A percentile compares a stretch with the other conserved stretches of the same genome.
These are phyloP conservation scores for Tanypteryx hageni DNA, from an alignment of 2,888 invertebrate genomes.

Conservation along the genomic window DNA sequence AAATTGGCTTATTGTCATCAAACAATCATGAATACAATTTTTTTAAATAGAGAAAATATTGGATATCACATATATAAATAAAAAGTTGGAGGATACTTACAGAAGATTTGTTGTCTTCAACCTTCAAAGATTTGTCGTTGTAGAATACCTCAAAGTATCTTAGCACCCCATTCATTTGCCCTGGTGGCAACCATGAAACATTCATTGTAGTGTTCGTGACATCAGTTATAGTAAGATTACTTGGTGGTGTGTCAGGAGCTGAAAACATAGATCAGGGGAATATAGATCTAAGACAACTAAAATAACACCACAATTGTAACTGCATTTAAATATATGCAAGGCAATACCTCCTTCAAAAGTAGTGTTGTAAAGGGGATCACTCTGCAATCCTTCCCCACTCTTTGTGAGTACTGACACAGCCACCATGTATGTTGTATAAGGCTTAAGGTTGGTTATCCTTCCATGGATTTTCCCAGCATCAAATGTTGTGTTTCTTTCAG, in stretches of 20 bases:
- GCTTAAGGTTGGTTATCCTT: conserved; percentile 78
- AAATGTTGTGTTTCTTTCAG: conserved; percentile 71
- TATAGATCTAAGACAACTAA: neutral
- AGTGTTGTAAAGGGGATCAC: conserved; percentile 81
- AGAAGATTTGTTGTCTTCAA: conserved; percentile 13
- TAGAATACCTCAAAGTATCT: conserved; percentile 82
- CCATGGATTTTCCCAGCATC: conserved; percentile 66
- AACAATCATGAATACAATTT: too few relatives aligned
- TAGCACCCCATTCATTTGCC: conserved; percentile 84
- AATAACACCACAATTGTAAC: neutral
- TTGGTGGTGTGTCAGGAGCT: conserved; percentile 79
- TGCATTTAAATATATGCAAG: neutral
- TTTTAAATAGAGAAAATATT: neutral
- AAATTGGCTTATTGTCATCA: too few relatives aligned
- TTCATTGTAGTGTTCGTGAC: conserved; percentile 81
- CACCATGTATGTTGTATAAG: conserved; percentile 86
- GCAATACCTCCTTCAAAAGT: conserved; percentile 83
- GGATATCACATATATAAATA: neutral
- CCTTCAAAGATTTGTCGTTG: conserved; percentile 70
- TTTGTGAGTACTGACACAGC: conserved; percentile 81
- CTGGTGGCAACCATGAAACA: conserved; percentile 84
- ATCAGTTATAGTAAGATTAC: conserved; percentile 78
- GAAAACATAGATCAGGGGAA: conserved; percentile 68
- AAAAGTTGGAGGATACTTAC: conserved; percentile 8
- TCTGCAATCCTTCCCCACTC: conserved; percentile 75